Base-by-base conservation (phyloP, 2,113 vertebrate species). In the Alethe diademata region DNA sequence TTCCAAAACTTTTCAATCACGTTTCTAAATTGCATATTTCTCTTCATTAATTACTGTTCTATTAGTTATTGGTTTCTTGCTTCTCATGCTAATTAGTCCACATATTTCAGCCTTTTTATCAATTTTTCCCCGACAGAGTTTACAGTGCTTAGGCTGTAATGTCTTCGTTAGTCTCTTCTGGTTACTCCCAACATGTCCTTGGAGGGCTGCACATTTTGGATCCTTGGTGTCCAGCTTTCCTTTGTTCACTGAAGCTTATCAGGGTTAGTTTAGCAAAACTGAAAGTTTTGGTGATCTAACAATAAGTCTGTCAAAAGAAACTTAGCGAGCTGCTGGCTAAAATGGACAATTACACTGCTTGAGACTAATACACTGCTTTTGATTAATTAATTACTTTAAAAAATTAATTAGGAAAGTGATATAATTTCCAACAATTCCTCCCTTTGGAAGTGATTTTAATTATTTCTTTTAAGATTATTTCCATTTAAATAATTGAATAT, bases 241-340 rank as follows among this genome's bases (percentile, higher is more conserved):
- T 75, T 31, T 36, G 35, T 36, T 67, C n/a, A 19, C 19, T 78
- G 38, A 86, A 53, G 28, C 2, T 78, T 53, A 38, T 38, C n/a
- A 45, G 33, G 10, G 19, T 61, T 78, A 61, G 28, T 69, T 67
- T 33, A 69, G 12, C 38, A 69, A 78, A 69, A 45, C 19, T 13
- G 35, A 60, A 33, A 33, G 12, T 78, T 78, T 38, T 0, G 0
- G 6, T 45, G 15, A n/a, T 38, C 33, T 45, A 53, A 38, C 33
- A 60, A 4, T 43, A 53, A 33, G n/a, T 45, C 38, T 61, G 12
- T 38, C 33, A 53, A 69, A 76, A 76, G 25, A 58, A 76, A 53
- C 14, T 60, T 45, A 28, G 47, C 1, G 0, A 28, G 0, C 0
- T 38, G 33, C 54, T 61, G 28, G 18, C 38, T 61, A 19, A 78